Evolutionary conservation across 2,797 vertebrate species (phyloP), one percentile per base, ranked within the genome.

Genomic region (Falco concolor): DNA sequence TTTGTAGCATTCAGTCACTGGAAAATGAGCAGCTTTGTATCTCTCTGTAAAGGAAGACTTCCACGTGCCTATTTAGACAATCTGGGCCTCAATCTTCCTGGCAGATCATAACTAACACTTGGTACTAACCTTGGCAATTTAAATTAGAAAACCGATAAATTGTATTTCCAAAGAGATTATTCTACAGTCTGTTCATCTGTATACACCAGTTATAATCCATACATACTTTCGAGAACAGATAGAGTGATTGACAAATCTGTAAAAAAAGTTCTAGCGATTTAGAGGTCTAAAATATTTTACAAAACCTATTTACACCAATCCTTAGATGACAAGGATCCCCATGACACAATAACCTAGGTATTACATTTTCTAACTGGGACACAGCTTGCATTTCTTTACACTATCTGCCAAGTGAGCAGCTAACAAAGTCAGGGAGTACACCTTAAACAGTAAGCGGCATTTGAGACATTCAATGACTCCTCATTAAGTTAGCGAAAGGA

Each of bases 401-500:
- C 24, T 65, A 18, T 36, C 57, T 85, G 78, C 68, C 64, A 75
- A 70, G 60, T 23, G 45, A 91, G 74, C 57, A 92, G 70, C 85
- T 79, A 89, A 90, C 47, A 69, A 14, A 64, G 70, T 53, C 42
- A 44, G 24, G 9, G 86, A 83, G 19, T 60, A 77, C 32, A 63
- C 56, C 42, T 89, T 77, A 75, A 92, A 84, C 24, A 61, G 65
- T 63, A 87, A 87, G 90, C 77, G 68, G 42, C 84, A 91, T 89
- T 61, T 89, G 63, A 96, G 74, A 89, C 3, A 10, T 85, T 89
- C 63, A 77, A 73, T 83, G 60, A 77, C 72, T 94, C 88, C 92
- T 91, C 75, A 94, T 89, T 83, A 92, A 90, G 80, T 85, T 89
- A 87, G 73, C 45, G 40, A 89, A 97, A 88, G 68, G 45, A 93